Evolutionary conservation across 2,113 vertebrate genomes (phyloP), one percentile per base, ranked within the genome.

Genomic region (Vulpes ferrilata): DNA sequence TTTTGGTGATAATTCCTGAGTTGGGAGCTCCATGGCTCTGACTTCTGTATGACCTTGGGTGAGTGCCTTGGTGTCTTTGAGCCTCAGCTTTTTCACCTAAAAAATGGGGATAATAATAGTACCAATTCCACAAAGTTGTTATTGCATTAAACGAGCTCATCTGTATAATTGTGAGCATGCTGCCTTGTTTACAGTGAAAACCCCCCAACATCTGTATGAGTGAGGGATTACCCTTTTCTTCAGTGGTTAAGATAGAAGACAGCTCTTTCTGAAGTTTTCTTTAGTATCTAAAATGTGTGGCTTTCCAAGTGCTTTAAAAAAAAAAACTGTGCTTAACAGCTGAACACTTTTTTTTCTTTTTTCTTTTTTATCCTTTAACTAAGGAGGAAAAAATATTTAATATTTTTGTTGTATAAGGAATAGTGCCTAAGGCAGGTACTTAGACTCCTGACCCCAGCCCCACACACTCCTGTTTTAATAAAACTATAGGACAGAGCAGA

Each of bases 341-440:
- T 11, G 0, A 90, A 69, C 12, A 67, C 13, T 69, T 90, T 90
- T 35, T 69, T 19, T 10, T 10, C 43, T 43, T 98, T 98, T 86
- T 96, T 88, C 43, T 43, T 98, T 98, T 86, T 96, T 88, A 94
- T 96, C 97, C 96, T 94, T 97, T 98, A 98, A 98, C 97, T 96
- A 90, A 98, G 97, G 95, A 98, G 96, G 62, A 96, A 59, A 98
- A 98, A 97, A 97, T 98, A 98, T 94, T 97, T 95, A 93, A 91
- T 96, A 96, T 97, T 97, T 51, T 98, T 96, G 69, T 97, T 97
- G 97, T 96, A 98, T 62, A 98, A 96, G 83, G 93, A 97, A 95
- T 93, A 82, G 17, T 2, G 65, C 90, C 96, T 30, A 57, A 98
- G 98, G 96, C 97, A 98, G 95, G 86, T 86, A 67, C 73, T 90